phyloP scores from a whole-genome alignment of 2,888 invertebrate genomes.

The Eurytoma adleriae region DNA sequence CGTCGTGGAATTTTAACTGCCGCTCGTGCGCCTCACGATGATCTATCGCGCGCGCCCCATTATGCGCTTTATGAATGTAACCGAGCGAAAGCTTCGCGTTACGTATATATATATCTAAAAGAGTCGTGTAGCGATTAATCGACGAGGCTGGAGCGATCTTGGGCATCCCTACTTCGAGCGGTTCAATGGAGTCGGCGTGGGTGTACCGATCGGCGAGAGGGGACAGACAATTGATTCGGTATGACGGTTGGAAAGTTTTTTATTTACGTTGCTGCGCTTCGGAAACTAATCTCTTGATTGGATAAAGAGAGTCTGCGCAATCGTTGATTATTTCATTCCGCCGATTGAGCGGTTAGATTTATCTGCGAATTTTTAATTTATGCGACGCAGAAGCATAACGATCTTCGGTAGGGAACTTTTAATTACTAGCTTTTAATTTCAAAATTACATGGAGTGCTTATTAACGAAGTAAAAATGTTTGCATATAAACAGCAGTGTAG shows the following conservation, averaged over 20 bases:
- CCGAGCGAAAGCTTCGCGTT: conserved; percentile 48
- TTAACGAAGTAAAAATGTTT: too few relatives aligned
- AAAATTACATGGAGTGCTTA: neutral
- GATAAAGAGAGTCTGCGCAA: conserved; percentile 1
- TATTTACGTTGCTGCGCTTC: neutral
- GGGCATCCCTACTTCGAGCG: neutral
- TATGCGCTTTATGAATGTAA: conserved; percentile 58
- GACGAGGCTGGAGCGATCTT: neutral
- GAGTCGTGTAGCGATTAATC: conserved; percentile 64
- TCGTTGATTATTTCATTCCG: conserved; percentile 25
- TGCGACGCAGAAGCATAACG: neutral
- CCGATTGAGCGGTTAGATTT: neutral
- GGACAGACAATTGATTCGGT: neutral
- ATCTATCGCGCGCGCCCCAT: conserved; percentile 62
- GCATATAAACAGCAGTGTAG: too few relatives aligned
- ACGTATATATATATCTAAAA: conserved; percentile 64
- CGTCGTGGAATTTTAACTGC: conserved; percentile 62
- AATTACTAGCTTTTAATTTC: neutral
- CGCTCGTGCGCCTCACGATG: conserved; percentile 57
- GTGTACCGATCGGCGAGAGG: neutral
- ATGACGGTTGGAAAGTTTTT: neutral
- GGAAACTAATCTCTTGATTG: conserved; percentile 3
- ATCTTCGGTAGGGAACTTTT: conserved; percentile 1
- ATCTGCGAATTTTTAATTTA: neutral
- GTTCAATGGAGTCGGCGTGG: neutral